Base-by-base conservation (phyloP, 2,888 invertebrate genomes). In the Pollenia griseotomentosa region DNA sequence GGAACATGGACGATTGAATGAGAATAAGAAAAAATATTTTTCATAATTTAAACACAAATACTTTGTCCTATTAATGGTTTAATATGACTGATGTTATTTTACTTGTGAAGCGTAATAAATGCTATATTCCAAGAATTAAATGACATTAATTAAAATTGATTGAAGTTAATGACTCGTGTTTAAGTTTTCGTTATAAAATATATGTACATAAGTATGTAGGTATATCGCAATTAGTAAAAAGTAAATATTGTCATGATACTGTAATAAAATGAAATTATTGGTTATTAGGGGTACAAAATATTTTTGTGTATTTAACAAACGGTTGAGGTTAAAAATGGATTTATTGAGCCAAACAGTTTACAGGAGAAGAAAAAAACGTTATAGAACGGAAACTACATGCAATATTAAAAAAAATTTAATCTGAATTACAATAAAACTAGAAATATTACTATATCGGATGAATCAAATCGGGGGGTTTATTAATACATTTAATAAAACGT, bases 71-170 rank as follows among this genome's bases (percentile, higher is more conserved):
- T 57, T 19, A 53, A 42, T 42, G 23, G 40, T 46, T 16, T 23
- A 55, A 73, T 51, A 48, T 46, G 53, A 51, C 2, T n/a, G 42
- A 42, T 42, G 61, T 42, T 40, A 63, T 42, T 63, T 42, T 10
- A 42, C 9, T 42, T 40, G 19, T 71, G 11, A 9, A 71, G 12
- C 2, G 44, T 33, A 33, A 33, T 55, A 55, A 42, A 19, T 8
- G 11, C 0, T 19, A 71, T 16, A 55, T 70, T 44, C 53, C 55
- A 53, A 40, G 57, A 53, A 57, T 42, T 42, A n/a, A 71, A 71
- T 10, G 44, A 46, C 42, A 71, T 42, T 53, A 70, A 53, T 53
- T 70, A 10, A 55, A 71, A 71, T 71, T 55, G 19, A 71, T 42
- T 42, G 40, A 40, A 53, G 70, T 16, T 44, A 40, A 40, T 55